A percentile compares a stretch with the other conserved stretches of the same genome.
phyloP scores from a whole-genome alignment of 1,140 invertebrate species.

The Schlechtendalia chinensis region DNA sequence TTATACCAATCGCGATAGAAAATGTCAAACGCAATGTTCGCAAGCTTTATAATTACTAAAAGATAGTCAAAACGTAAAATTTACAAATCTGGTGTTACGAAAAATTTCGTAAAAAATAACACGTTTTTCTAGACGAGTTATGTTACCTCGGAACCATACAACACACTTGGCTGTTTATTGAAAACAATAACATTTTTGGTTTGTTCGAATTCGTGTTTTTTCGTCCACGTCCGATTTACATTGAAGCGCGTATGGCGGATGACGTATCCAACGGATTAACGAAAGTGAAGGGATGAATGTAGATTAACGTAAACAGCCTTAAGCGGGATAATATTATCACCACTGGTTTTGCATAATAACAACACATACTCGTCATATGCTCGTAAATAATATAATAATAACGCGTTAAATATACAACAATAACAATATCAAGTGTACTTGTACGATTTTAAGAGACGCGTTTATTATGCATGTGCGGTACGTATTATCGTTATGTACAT shows the following conservation, averaged over 20 bases:
- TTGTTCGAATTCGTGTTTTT: background rate
- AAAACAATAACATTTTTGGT: background rate
- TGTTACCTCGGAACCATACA: too few species aligned
- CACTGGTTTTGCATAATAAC: background rate
- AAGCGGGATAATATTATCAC: slow-evolving; percentile 1
- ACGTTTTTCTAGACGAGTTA: too few species aligned
- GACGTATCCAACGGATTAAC: background rate
- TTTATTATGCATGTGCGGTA: too few species aligned
- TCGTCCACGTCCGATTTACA: background rate
- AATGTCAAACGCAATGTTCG: too few species aligned
- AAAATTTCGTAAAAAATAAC: too few species aligned
- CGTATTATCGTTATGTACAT: background rate
- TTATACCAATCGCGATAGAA: too few species aligned
- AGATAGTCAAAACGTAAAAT: too few species aligned
- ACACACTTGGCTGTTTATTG: too few species aligned
- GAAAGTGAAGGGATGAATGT: background rate
- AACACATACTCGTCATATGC: background rate
- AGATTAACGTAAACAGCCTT: background rate
- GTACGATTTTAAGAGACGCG: too few species aligned
- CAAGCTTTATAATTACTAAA: too few species aligned
- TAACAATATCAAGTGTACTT: too few species aligned
- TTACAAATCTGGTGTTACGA: too few species aligned
- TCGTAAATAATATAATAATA: background rate
- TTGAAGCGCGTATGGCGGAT: background rate
- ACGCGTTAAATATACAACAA: background rate